Conservation (phyloP, 2,113 vertebrate species). For the Scomber japonicus region DNA sequence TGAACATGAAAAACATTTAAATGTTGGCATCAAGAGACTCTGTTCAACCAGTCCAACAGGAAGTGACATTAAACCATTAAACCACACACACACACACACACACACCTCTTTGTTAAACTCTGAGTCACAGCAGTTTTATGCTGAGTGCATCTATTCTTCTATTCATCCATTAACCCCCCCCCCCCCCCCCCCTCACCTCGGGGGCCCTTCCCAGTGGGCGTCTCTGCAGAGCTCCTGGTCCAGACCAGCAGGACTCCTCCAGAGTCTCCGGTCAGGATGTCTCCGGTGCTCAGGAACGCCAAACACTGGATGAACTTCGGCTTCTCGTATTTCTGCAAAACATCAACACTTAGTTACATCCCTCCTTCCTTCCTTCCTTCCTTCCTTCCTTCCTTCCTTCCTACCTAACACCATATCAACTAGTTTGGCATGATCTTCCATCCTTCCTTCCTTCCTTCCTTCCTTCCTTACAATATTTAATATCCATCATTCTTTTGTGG, state of each 20-base stretch:
- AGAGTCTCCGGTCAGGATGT: conserved; percentile 97
- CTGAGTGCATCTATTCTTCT: too few species aligned
- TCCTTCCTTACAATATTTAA: too few species aligned
- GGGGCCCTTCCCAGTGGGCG: conserved; percentile 91
- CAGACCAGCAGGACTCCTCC: conserved; percentile 95
- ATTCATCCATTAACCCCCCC: conserved; percentile 1
- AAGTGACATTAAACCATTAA: conserved; percentile 85
- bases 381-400: too few species aligned
- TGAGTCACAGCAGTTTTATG: too few species aligned
- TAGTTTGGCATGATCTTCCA: too few species aligned
- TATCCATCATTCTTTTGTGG: too few species aligned
- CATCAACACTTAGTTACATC: too few species aligned
- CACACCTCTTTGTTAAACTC: not conserved
- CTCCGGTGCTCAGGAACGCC: conserved; percentile 93
- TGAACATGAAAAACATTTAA: conserved; percentile 14
- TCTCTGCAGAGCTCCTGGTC: conserved; percentile 91
- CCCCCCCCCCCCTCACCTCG: conserved; percentile 85
- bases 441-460: too few species aligned
- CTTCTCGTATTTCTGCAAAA: conserved; percentile 96
- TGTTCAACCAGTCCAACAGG: conserved; percentile 26
- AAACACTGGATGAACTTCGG: conserved; percentile 98
- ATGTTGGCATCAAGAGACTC: conserved; percentile 55
- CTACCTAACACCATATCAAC: too few species aligned
- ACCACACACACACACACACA: not conserved
- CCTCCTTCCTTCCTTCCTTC: too few species aligned